Percentiles rank a stretch among this genome's conserved stretches.
Evolutionary conservation across 2,888 invertebrate species (phyloP).

Genomic region (Dioctria linearis): DNA sequence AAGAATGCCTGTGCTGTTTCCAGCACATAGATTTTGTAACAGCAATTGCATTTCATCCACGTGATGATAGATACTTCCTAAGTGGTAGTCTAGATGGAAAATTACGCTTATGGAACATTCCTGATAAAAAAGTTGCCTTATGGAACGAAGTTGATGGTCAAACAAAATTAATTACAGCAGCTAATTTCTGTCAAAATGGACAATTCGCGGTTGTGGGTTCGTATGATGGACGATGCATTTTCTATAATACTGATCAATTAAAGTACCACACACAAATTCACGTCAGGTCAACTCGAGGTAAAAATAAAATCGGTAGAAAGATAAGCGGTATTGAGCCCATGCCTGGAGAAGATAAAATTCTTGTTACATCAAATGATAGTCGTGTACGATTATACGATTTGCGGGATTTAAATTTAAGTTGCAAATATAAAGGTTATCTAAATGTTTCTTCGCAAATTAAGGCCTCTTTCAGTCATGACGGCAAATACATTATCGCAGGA

Average conservation of each 20-base stretch:
- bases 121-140: constrained; percentile 98
- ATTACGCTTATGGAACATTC: constrained; percentile 98
- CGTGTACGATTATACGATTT: constrained; percentile 96
- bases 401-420: constrained; percentile 92
- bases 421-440: constrained; percentile 94
- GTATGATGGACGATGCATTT: constrained; percentile 98
- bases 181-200: constrained; percentile 97
- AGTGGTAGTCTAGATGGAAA: constrained; percentile 99
- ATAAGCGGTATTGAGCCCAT: constrained; percentile 98
- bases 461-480: constrained; percentile 97
- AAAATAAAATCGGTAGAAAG: constrained; percentile 94
- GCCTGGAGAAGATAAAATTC: constrained; percentile 94
- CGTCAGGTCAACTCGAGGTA: constrained; percentile 95
- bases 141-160: constrained; percentile 99
- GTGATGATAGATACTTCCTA: constrained; percentile 90
- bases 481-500: constrained; percentile 96
- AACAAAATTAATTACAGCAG: constrained; percentile 94
- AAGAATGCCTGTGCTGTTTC: constrained; percentile 98
- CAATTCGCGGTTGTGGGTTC: constrained; percentile 99
- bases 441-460: constrained; percentile 98
- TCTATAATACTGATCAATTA: constrained; percentile 97
- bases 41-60: constrained; percentile 97
- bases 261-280: constrained; percentile 99
- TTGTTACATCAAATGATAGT: constrained; percentile 98
- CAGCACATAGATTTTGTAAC: constrained; percentile 99